Evolutionary conservation across 2,888 invertebrate genomes (phyloP).

Genomic region (Cheilosia vernalis): DNA sequence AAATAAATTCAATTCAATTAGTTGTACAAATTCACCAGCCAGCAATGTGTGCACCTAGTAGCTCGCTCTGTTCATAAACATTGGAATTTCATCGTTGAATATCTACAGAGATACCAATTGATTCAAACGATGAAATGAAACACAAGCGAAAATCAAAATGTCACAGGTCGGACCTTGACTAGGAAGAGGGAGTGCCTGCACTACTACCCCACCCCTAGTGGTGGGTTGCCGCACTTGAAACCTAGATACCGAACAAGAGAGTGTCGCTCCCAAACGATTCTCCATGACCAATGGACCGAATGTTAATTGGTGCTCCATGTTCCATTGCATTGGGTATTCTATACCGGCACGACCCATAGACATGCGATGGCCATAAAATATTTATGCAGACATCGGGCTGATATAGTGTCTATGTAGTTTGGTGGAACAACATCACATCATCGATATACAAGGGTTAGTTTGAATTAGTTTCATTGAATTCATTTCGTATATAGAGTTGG

Average conservation of each 20-base stretch:
- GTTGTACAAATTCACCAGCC: constrained; percentile 5
- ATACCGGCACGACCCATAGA: background rate
- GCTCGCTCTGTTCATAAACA: background rate
- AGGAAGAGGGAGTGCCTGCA: constrained; percentile 30
- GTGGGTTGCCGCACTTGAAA: too few relatives aligned
- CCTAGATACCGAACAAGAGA: background rate
- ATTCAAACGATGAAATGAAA: constrained; percentile 44
- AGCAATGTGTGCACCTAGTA: background rate
- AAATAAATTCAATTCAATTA: constrained; percentile 6
- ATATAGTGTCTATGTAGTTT: background rate
- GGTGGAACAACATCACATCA: background rate
- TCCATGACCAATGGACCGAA: constrained; percentile 42
- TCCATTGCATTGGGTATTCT: constrained; percentile 7
- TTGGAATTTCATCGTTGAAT: background rate
- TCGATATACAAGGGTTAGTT: background rate
- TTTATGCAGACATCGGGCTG: background rate
- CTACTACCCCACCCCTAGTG: background rate
- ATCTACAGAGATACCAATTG: constrained; percentile 14
- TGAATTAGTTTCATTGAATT: background rate
- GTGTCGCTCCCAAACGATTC: constrained; percentile 48
- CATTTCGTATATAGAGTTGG: background rate
- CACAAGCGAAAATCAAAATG: constrained; percentile 48
- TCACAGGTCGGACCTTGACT: constrained; percentile 61
- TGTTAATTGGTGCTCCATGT: constrained; percentile 13
- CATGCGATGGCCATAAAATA: constrained; percentile 2